Evolutionary conservation across 2,888 invertebrate genomes (phyloP), one percentile per base, ranked within the genome.

Genomic region (Conchocele bisecta): DNA sequence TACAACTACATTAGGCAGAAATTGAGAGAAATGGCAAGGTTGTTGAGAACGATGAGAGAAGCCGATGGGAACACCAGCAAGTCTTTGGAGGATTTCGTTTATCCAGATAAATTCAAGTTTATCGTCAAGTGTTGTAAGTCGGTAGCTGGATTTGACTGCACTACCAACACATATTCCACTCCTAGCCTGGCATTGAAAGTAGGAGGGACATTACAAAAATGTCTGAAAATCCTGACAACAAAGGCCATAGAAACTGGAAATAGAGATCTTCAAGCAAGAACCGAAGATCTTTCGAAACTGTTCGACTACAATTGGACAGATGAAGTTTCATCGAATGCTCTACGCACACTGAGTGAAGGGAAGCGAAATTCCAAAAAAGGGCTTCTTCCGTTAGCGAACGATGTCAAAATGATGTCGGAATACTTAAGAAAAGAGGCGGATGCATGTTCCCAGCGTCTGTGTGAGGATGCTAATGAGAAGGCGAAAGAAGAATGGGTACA

Each of bases 281-380:
- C 9, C 5, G 37, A 54, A 17, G 24, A 54, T 26, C 39, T 54
- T 26, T 7, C 17, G 22, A 54, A 54, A 54, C 26, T 54, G n/a
- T 15, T 39, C 6, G 28, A 54, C 2, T 15, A 39, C 17, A 54
- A 54, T 37, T 48, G 48, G 48, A 48, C 48, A 5, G 48, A 48
- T 15, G 48, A 48, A 3, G 15, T 48, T 9, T n/a, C 15, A 4
- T 4, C 4, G 6, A 48, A 48, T 28, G 48, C 48, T 26, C 29
- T 54, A 1, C 35, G 39, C 17, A 29, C 54, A 22, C 20, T 37
- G 4, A 1, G 17, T 15, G 51, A 50, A 50, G 31, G 26, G 28
- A 50, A 50, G n/a, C 9, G 24, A 46, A 50, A 50, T 13, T n/a
- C 31, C 0, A 11, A 28, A 15, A 1, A 50, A 5, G 31, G 31